Evolutionary conservation across 2,113 vertebrate species (phyloP), one percentile per base, ranked within the genome.

Genomic region (Nannospalax galili): DNA sequence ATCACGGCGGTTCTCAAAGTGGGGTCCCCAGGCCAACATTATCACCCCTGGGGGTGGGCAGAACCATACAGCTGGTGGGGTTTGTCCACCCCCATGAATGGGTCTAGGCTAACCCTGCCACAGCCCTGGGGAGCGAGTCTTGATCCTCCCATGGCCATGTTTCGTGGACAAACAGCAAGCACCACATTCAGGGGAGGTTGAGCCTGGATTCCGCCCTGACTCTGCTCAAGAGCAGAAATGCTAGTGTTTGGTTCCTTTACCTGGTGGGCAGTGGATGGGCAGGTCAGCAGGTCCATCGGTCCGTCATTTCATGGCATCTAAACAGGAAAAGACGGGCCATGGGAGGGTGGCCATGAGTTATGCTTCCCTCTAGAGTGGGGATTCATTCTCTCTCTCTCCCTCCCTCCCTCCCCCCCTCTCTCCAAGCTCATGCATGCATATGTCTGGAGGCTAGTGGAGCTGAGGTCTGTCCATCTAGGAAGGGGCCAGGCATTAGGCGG

Each of bases 401-500:
- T n/a, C n/a, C n/a, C n/a, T n/a, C n/a, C n/a, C n/a, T n/a, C n/a
- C n/a, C n/a, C n/a, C n/a, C n/a, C n/a, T n/a, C n/a, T n/a, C n/a
- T n/a, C n/a, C n/a, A n/a, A n/a, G n/a, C n/a, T n/a, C n/a, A n/a
- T n/a, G n/a, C n/a, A n/a, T n/a, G n/a, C n/a, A n/a, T n/a, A n/a
- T n/a, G n/a, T n/a, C n/a, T n/a, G n/a, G n/a, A n/a, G n/a, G n/a
- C n/a, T n/a, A n/a, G n/a, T n/a, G n/a, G 1, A 26, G 48, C 48
- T 17, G 20, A 45, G 40, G 40, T 24, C 37, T 26, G 26, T 5
- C 32, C 24, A 7, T 42, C 3, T 0, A 30, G n/a, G 32, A 35
- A 6, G 45, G 45, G 19, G 6, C 37, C 1, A 0, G 9, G 77
- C 2, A 48, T 60, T 1, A 0, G 1, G 14, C 7, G 1, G 62